Evolutionary conservation across 2,113 vertebrate genomes (phyloP).

Genomic region (Archocentrus centrarchus): DNA sequence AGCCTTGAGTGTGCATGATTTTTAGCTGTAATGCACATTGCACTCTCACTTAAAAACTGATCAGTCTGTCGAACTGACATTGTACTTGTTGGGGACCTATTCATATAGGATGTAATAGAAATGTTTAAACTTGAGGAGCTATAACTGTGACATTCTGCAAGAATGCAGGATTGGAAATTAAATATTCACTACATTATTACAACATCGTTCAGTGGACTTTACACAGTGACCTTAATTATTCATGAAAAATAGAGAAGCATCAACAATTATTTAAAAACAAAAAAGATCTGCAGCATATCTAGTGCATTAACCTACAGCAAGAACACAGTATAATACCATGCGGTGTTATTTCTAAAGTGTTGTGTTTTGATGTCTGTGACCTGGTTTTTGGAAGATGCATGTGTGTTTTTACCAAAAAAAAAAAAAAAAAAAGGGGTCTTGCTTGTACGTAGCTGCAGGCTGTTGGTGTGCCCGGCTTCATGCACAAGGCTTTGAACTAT

Average conservation of each 20-base stretch:
- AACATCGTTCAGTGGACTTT: constrained; percentile 11
- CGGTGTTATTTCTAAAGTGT: constrained; percentile 63
- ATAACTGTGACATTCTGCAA: background rate
- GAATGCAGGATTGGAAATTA: background rate
- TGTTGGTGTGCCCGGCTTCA: constrained; percentile 84
- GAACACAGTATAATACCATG: background rate
- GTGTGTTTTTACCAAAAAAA: constrained; percentile 32
- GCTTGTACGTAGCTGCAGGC: constrained; percentile 65
- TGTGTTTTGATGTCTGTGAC: constrained; percentile 7
- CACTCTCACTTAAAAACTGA: constrained; percentile 82
- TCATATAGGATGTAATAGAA: background rate
- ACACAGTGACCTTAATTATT: background rate
- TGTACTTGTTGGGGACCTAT: background rate
- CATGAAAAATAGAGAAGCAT: background rate
- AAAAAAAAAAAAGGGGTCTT: background rate
- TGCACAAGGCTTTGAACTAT: constrained; percentile 58
- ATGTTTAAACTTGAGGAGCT: background rate
- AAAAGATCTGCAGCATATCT: background rate
- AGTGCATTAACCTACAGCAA: constrained; percentile 16
- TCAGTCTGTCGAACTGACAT: constrained; percentile 75
- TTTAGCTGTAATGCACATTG: constrained; percentile 73
- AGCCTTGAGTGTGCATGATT: constrained; percentile 91
- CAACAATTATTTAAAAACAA: background rate
- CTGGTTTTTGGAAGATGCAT: constrained; percentile 75
- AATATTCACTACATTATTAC: background rate